phyloP scores from a whole-genome alignment of 2,888 invertebrate species.

The Holacanthella duospinosa region DNA sequence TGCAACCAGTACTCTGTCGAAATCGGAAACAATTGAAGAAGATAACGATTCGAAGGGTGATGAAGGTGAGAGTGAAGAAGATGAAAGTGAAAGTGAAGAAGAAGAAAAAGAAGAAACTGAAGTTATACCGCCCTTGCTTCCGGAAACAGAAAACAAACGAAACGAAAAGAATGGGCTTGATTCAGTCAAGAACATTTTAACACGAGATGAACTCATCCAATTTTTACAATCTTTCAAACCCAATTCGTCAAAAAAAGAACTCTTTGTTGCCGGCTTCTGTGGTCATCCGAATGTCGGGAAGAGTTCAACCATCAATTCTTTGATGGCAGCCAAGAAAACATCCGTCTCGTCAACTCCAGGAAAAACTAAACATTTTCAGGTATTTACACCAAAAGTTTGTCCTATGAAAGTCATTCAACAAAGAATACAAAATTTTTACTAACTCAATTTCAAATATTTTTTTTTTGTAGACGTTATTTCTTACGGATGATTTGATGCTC shows the following conservation, averaged over 20 bases:
- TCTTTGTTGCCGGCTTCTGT: conserved; percentile 80
- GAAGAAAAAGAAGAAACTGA: conserved; percentile 36
- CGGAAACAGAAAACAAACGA: not conserved
- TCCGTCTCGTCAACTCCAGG: conserved; percentile 97
- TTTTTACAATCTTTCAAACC: conserved; percentile 55
- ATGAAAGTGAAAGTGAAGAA: conserved; percentile 40
- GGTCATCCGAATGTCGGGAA: conserved; percentile 99
- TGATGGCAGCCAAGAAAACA: conserved; percentile 63
- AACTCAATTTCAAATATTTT: conserved; percentile 8
- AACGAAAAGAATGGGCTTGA: not conserved
- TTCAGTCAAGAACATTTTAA: conserved; percentile 42
- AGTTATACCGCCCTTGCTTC: no score
- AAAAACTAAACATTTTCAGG: conserved; percentile 90
- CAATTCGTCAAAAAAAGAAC: conserved; percentile 38
- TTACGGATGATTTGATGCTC: conserved; percentile 67
- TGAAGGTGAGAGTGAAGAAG: conserved; percentile 44
- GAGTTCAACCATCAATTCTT: conserved; percentile 92
- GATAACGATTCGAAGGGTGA: conserved; percentile 33
- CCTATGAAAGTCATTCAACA: not conserved
- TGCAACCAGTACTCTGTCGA: conserved; percentile 16
- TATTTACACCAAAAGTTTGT: no score
- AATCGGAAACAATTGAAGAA: conserved; percentile 18
- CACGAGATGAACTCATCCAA: conserved; percentile 57
- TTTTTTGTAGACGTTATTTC: conserved; percentile 61
- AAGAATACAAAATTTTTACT: not conserved